Evolutionary conservation across 2,113 vertebrate species (phyloP), one percentile per base, ranked within the genome.

Genomic region (Ardeotis arabs): DNA sequence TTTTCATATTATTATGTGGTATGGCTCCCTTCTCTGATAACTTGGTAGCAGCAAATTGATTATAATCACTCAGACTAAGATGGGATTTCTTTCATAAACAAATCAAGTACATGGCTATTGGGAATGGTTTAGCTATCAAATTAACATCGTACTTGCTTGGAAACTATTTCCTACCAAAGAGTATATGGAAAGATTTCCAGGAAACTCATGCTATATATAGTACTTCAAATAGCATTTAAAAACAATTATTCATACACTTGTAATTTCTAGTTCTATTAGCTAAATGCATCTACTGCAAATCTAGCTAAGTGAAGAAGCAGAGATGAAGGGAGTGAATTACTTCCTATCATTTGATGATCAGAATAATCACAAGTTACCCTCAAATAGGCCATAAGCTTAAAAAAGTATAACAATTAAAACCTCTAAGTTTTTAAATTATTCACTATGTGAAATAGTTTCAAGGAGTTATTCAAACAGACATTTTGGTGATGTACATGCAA

Each of bases 131-230:
- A 92, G 80, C 86, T 92, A 87, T 94, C 86, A 95, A 91, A 95
- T 92, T 91, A 94, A 90, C 94, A 80, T 78, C 74, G 22, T 87
- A 95, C 89, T 90, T 91, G 25, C 77, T 93, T 89, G 84, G 84
- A 96, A 88, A 95, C 80, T 91, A 79, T 72, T 95, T 96, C 90
- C 90, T 89, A 84, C 73, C 77, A 68, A 95, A 89, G 8, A 76
- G 22, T 33, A 41, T 79, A 78, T 45, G 81, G 90, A 87, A 87
- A 90, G 88, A 89, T 89, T 97, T 97, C 90, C 94, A 95, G 95
- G 94, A 96, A 96, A 84, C 45, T 72, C 56, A 6, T 69, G 58
- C 86, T 95, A 96, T 79, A 90, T 59, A 92, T 95, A 95, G 90
- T 13, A 52, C 50, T 39, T 89, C 29, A 90, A 95, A 95, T 47